These are phyloP conservation scores for Dicrurus megarhynchus DNA, from an alignment of 2,113 vertebrate genomes.

Conservation along the genomic window DNA sequence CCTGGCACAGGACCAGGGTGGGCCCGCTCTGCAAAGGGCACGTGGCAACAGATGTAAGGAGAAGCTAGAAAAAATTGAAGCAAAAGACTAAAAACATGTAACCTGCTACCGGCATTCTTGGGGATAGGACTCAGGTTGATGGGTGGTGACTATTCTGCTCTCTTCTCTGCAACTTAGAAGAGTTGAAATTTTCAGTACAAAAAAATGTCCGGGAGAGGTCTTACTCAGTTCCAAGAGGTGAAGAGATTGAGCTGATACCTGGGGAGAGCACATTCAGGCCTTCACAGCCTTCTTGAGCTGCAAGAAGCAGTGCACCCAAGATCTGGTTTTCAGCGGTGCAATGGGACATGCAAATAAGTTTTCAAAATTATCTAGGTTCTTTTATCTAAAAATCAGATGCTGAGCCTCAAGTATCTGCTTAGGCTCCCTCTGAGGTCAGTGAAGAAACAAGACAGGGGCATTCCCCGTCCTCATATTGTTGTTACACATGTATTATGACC, in stretches of 20 bases:
- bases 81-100: neutral
- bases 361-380: neutral
- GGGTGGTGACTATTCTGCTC: neutral
- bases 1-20: neutral
- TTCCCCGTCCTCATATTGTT: neutral
- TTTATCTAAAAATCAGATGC: neutral
- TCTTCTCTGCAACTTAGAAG: neutral
- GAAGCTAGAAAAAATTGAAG: neutral
- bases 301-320: too few relatives aligned
- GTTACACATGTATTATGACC: neutral
- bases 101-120: neutral
- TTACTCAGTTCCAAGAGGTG: neutral
- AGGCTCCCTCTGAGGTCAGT: neutral
- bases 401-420: neutral
- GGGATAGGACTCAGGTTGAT: neutral
- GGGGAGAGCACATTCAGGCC: neutral
- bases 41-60: accelerated
- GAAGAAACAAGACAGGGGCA: neutral
- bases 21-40: accelerated
- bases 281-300: neutral
- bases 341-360: neutral
- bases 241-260: neutral
- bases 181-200: neutral
- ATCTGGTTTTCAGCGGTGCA: neutral
- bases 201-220: neutral